Evolutionary conservation across 2,888 invertebrate species (phyloP).

Genomic region (Psylliodes chrysocephalus): DNA sequence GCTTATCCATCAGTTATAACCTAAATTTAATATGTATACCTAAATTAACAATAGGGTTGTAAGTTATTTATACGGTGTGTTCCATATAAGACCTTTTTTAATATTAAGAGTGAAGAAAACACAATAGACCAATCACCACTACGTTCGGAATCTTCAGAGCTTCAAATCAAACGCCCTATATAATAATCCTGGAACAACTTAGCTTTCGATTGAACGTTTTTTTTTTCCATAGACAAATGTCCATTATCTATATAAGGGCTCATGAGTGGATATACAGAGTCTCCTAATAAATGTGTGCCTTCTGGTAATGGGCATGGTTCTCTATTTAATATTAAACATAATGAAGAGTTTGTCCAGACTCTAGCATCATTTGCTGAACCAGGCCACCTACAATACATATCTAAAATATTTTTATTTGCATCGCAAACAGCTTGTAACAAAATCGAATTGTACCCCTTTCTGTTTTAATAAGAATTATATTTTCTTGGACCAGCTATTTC

Average conservation of each 20-base stretch:
- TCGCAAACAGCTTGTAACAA: constrained; percentile 12
- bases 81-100: too few relatives aligned
- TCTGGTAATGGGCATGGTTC: background rate
- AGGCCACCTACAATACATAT: constrained; percentile 32
- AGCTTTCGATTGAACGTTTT: constrained; percentile 25
- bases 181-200: constrained; percentile 28
- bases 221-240: constrained; percentile 9
- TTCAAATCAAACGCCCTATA: too few relatives aligned
- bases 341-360: constrained; percentile 17
- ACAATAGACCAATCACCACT: too few relatives aligned
- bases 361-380: constrained; percentile 30
- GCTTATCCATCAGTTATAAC: too few relatives aligned
- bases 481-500: constrained; percentile 9
- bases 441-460: constrained; percentile 7
- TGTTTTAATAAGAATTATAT: too few relatives aligned
- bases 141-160: too few relatives aligned
- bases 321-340: constrained; percentile 8
- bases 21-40: too few relatives aligned
- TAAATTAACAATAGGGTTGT: too few relatives aligned
- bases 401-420: constrained; percentile 1
- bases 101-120: too few relatives aligned
- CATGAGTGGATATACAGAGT: constrained; percentile 27
- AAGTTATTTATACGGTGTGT: too few relatives aligned
- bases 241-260: constrained; percentile 29
- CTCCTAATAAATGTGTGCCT: constrained; percentile 22